Evolutionary conservation across 2,113 vertebrate genomes (phyloP).

Genomic region (Uria lomvia): DNA sequence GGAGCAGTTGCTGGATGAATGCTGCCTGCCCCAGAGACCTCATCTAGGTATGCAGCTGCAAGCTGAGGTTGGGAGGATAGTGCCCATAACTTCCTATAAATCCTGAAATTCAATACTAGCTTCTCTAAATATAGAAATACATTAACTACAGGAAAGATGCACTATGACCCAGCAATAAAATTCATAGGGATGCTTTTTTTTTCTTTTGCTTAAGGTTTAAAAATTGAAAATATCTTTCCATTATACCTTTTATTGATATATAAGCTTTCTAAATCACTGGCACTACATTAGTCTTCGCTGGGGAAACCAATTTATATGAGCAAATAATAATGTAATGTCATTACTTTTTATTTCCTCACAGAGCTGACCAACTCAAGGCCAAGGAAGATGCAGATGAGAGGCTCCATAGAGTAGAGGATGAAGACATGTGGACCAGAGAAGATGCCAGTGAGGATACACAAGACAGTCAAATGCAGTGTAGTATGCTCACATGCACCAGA

Average conservation of each 20-base stretch:
- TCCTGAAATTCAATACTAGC: not conserved
- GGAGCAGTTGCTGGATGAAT: not conserved
- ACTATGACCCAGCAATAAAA: not conserved
- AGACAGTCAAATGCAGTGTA: not conserved
- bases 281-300: not conserved
- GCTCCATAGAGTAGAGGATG: not conserved
- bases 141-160: not conserved
- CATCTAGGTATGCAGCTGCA: not conserved
- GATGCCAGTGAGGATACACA: not conserved
- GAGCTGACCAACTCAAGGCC: not conserved
- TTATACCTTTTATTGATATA: slow-evolving; percentile 5
- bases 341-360: not conserved
- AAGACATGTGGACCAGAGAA: not conserved
- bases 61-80: not conserved
- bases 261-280: not conserved
- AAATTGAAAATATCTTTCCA: not conserved
- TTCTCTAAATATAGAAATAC: not conserved
- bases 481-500: not conserved
- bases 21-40: not conserved
- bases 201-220: not conserved
- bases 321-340: not conserved
- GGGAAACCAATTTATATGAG: not conserved
- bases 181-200: not conserved
- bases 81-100: not conserved
- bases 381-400: not conserved